Base-by-base conservation (phyloP, 1,140 invertebrate genomes). In the Brachionus asplanchnoidis region DNA sequence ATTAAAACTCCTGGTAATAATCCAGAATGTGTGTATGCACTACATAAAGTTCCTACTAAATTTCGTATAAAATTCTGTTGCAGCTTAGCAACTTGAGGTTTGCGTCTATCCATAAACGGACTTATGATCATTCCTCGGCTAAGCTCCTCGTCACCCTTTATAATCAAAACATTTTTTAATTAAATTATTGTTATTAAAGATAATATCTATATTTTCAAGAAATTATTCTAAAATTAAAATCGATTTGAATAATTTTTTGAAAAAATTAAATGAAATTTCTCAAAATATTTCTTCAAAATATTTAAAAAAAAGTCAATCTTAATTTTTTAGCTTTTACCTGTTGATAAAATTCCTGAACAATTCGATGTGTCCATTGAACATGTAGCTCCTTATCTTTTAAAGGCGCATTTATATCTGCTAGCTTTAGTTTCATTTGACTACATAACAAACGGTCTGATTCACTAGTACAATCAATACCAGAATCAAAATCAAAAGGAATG, bases 101-200 rank as follows among this genome's bases (percentile, higher is more conserved):
- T 90, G 20, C 89, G 88, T 26, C 92, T 87, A 85, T 93, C 92
- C 93, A 93, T 93, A 88, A 92, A 93, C 0, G 92, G 92, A 50
- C 92, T 92, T 44, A 93, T 91, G 2, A 91, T 90, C 85, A 93
- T 89, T 12, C 92, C 92, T 17, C 92, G 87, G 3, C 86, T 85
- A n/a, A 88, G 88, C 87, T 93, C 92, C 87, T 93, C 92, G 87
- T 93, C 93, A 56, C 92, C 92, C 73, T 77, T 50, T 26, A 32
- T 50, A n/a, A 14, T 77, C 26, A 9, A 14, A 50, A 50, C 1
- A 42, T 50, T 32, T 0, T 79, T 26, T 23, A 26, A 12, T n/a
- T n/a, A n/a, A n/a, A n/a, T n/a, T n/a, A n/a, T n/a, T n/a, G n/a
- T n/a, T n/a, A n/a, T n/a, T n/a, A n/a, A n/a, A n/a, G n/a, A n/a